Conservation (phyloP, 2,113 vertebrate genomes). For the Heteronetta atricapilla region DNA sequence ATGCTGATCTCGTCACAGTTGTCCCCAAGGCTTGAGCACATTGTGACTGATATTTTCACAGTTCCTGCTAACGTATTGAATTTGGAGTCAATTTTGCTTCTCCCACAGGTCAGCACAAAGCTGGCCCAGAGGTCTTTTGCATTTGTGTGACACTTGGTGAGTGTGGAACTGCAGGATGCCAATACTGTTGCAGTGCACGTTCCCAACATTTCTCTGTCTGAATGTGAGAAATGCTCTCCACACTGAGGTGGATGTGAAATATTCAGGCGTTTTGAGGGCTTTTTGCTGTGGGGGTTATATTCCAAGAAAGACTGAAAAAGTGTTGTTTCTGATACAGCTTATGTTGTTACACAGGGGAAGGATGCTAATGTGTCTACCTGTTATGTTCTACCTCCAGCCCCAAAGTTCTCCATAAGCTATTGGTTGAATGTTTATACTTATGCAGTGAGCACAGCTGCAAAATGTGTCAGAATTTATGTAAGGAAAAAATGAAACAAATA, state of each 20-base stretch:
- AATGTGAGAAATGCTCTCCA: neutral
- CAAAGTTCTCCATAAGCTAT: neutral
- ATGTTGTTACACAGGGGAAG: neutral
- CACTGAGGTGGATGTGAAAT: neutral
- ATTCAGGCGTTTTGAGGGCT: neutral
- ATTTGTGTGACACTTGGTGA: neutral
- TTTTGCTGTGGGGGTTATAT: neutral
- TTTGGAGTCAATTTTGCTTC: neutral
- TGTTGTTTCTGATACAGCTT: neutral
- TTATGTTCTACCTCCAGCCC: neutral
- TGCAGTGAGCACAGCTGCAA: neutral
- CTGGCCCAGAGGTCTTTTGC: neutral
- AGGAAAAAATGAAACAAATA: neutral
- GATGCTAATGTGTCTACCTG: neutral
- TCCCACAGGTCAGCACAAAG: neutral
- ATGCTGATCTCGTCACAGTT: neutral
- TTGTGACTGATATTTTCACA: neutral
- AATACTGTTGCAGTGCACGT: accelerated
- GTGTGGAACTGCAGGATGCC: neutral
- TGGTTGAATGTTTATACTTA: neutral
- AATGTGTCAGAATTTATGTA: neutral
- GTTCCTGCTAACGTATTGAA: neutral
- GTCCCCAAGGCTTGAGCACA: neutral
- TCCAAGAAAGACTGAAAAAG: neutral
- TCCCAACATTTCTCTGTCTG: accelerated